Conservation (phyloP, 2,797 vertebrate species). For the Liasis olivaceus region DNA sequence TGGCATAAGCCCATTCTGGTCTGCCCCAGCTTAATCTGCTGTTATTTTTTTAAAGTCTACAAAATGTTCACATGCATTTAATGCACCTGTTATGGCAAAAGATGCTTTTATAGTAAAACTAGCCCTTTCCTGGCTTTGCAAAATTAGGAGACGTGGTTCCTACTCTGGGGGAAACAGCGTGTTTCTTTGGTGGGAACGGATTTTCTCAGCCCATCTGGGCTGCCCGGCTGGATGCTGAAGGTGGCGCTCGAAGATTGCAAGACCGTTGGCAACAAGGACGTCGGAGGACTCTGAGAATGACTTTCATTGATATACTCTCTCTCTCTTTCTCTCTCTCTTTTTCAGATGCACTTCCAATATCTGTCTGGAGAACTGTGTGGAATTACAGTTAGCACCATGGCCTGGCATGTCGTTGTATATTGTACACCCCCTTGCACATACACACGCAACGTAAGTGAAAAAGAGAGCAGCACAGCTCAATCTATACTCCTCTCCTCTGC, state of each 20-base stretch:
- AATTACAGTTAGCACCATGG: slow-evolving; percentile 58
- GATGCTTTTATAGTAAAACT: background rate
- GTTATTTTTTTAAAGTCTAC: background rate
- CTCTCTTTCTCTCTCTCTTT: slow-evolving; percentile 28
- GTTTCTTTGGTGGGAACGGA: too few species aligned
- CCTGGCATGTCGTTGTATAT: slow-evolving; percentile 23
- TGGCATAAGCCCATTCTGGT: too few species aligned
- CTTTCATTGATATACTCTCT: slow-evolving; percentile 64
- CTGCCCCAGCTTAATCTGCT: background rate
- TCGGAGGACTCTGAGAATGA: slow-evolving; percentile 62
- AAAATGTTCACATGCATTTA: background rate
- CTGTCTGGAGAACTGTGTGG: slow-evolving; percentile 64
- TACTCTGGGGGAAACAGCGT: background rate
- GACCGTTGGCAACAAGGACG: background rate
- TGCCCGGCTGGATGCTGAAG: background rate
- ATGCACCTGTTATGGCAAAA: background rate
- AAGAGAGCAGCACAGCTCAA: background rate
- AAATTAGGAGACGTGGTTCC: background rate
- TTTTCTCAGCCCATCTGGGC: background rate
- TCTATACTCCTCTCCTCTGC: background rate
- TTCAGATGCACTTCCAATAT: slow-evolving; percentile 69
- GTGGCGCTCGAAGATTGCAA: slow-evolving; percentile 11
- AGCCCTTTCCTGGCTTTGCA: background rate
- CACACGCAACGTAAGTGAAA: background rate
- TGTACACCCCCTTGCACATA: background rate